These are phyloP conservation scores for Alloplasta piceator DNA, from an alignment of 2,888 invertebrate genomes.

Conservation along the genomic window DNA sequence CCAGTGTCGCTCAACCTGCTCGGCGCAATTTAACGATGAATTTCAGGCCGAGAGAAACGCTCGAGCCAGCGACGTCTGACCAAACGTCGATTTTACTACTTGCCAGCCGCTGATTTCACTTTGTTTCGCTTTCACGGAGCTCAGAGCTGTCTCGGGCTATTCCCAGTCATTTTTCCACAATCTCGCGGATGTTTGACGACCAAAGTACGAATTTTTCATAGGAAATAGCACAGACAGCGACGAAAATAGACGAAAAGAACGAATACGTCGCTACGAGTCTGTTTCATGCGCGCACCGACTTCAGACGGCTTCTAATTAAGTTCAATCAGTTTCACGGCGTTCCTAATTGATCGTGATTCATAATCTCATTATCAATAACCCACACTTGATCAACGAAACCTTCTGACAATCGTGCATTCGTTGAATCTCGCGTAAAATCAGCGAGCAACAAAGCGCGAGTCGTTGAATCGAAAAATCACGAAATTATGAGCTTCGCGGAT, in stretches of 20 bases:
- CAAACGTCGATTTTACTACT: slow-evolving; percentile 51
- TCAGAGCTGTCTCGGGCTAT: not conserved
- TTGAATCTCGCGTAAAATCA: too few species aligned
- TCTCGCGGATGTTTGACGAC: not conserved
- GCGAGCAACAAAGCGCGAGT: too few species aligned
- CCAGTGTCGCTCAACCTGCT: slow-evolving; percentile 70
- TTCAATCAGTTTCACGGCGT: slow-evolving; percentile 43
- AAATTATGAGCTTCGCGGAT: too few species aligned
- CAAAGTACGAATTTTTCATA: not conserved
- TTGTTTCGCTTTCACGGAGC: not conserved
- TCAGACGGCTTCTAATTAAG: slow-evolving; percentile 33
- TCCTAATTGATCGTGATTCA: slow-evolving; percentile 65
- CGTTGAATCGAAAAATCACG: too few species aligned
- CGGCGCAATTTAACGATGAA: not conserved
- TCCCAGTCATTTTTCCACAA: not conserved
- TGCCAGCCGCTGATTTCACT: not conserved
- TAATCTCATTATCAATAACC: slow-evolving; percentile 62
- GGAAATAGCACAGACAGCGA: not conserved
- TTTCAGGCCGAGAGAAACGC: slow-evolving; percentile 1
- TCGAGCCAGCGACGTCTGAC: slow-evolving; percentile 40
- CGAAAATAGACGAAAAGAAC: not conserved
- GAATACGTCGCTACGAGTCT: not conserved
- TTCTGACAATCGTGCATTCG: not conserved
- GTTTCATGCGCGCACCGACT: slow-evolving; percentile 8
- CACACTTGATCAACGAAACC: slow-evolving; percentile 41